phyloP scores from a whole-genome alignment of 2,113 vertebrate species.

The Halichoerus grypus region DNA sequence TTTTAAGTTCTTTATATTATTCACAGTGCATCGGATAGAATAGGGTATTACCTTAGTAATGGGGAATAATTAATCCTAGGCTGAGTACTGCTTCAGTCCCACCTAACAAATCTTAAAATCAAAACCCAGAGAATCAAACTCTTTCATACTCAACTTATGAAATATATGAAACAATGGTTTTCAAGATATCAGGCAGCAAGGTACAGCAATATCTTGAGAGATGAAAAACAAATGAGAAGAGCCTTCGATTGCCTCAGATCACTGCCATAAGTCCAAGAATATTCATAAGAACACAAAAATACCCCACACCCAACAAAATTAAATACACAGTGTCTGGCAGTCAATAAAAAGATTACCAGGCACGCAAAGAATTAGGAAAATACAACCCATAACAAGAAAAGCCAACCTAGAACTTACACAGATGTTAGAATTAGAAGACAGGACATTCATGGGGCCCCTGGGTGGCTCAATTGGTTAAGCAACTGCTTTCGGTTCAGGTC shows the following conservation, averaged over 20 bases:
- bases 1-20: background rate
- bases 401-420: background rate
- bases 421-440: slow-evolving; percentile 33
- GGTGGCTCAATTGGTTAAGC: no score
- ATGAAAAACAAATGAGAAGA: background rate
- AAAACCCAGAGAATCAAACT: slow-evolving; percentile 14
- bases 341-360: slow-evolving; percentile 13
- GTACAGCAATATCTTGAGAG: background rate
- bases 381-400: background rate
- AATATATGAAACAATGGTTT: slow-evolving; percentile 24
- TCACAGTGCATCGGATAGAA: background rate
- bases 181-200: slow-evolving; percentile 7
- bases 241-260: background rate
- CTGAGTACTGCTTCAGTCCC: background rate
- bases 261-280: background rate
- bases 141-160: slow-evolving; percentile 38
- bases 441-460: background rate
- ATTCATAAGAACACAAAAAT: slow-evolving; percentile 45
- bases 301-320: slow-evolving; percentile 9
- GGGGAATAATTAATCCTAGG: background rate
- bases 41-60: background rate
- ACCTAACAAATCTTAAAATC: slow-evolving; percentile 44
- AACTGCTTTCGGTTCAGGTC: no score
- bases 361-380: slow-evolving; percentile 49
- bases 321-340: background rate